A percentile compares a stretch with the other conserved stretches of the same genome.
Evolutionary conservation across 2,113 vertebrate genomes (phyloP).

Genomic region (Ceyx cyanopectus): DNA sequence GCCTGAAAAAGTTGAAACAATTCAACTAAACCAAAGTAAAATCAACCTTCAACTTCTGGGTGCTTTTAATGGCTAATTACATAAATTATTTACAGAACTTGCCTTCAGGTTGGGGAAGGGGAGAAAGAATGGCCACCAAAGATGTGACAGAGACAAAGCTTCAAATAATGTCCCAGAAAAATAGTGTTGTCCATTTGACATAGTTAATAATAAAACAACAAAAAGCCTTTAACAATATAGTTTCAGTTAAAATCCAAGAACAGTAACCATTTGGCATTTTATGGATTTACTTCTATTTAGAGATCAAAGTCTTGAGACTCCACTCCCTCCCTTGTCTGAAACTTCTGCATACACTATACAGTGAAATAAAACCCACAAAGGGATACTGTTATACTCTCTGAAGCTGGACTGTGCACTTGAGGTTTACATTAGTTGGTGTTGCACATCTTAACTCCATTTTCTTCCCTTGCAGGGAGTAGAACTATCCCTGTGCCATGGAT

Average conservation of each 20-base stretch:
- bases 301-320: neutral
- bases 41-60: neutral
- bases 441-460: neutral
- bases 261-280: neutral
- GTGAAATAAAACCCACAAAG: neutral
- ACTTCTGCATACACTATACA: accelerated
- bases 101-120: accelerated
- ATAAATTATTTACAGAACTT: slow-evolving; percentile 7
- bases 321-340: neutral
- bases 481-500: neutral
- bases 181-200: neutral
- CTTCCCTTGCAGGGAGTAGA: neutral
- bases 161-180: neutral
- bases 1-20: neutral
- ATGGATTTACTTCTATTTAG: neutral
- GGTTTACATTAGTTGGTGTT: neutral
- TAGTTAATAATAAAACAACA: neutral
- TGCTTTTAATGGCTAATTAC: neutral
- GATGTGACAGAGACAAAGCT: neutral
- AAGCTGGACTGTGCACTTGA: neutral
- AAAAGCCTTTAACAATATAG: neutral
- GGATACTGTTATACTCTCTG: neutral
- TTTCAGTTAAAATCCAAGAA: neutral
- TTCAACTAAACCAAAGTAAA: neutral
- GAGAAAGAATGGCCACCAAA: neutral